phyloP scores from a whole-genome alignment of 2,888 invertebrate genomes.

The Loripinus fragilis region DNA sequence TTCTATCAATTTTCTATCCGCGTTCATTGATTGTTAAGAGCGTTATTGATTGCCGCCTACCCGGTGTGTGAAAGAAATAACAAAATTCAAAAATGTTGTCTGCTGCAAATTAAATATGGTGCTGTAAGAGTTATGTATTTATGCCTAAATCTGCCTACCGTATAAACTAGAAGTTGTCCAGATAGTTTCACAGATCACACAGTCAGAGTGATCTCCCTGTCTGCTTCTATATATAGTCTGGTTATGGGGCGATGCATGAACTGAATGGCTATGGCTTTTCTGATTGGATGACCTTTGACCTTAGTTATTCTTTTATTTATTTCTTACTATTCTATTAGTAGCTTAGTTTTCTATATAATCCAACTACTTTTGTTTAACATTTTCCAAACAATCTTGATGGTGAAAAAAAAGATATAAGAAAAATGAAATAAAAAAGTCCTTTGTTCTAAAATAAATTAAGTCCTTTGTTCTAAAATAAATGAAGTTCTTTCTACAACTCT shows the following conservation, averaged over 20 bases:
- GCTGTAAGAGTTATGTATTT: conserved; percentile 5
- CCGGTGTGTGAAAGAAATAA: no score
- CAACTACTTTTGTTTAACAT: conserved; percentile 47
- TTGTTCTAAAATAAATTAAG: no score
- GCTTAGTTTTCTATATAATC: conserved; percentile 38
- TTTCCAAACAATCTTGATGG: conserved; percentile 75
- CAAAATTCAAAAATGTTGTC: no score
- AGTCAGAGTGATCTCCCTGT: conserved; percentile 11
- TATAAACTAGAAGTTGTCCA: conserved; percentile 21
- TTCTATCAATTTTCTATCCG: no score
- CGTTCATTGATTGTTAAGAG: no score
- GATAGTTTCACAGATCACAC: conserved; percentile 16
- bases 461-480: not conserved
- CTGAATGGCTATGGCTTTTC: conserved; percentile 60
- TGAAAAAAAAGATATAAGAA: not conserved
- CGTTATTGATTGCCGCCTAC: no score
- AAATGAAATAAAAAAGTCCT: not conserved
- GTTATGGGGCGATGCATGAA: conserved; percentile 65
- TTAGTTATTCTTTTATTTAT: conserved; percentile 46
- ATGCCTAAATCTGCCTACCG: conserved; percentile 13
- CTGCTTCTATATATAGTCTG: conserved; percentile 55
- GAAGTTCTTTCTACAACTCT: not conserved
- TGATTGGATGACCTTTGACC: conserved; percentile 53
- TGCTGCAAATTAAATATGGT: not conserved
- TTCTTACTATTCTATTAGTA: conserved; percentile 54